Percentiles rank a stretch among this genome's conserved stretches.
These are phyloP conservation scores for Salvelinus alpinus DNA, from an alignment of 2,113 vertebrate species.

Conservation along the genomic window DNA sequence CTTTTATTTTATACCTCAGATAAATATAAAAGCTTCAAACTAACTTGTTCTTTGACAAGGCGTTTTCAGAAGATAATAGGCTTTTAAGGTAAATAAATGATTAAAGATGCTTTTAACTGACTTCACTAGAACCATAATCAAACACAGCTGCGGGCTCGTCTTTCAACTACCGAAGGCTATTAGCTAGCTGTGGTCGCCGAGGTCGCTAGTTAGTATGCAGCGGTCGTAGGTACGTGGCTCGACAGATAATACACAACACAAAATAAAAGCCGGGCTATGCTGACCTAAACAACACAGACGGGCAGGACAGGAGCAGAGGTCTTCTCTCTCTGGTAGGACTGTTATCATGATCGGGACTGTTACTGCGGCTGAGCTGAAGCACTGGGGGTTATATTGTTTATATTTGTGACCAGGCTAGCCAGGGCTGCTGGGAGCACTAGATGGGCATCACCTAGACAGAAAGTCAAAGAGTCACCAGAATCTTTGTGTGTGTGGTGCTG, in stretches of 20 bases:
- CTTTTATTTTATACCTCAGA: slow-evolving; percentile 7
- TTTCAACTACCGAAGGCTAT: slow-evolving; percentile 41
- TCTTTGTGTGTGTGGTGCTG: neutral
- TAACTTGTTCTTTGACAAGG: slow-evolving; percentile 30
- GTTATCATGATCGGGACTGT: neutral
- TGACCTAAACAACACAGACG: too few relatives aligned
- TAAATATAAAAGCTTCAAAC: slow-evolving; percentile 1
- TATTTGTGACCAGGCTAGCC: neutral
- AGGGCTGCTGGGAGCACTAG: neutral
- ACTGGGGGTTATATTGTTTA: neutral
- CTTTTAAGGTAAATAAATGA: slow-evolving; percentile 38
- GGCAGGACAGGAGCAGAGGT: slow-evolving; percentile 20
- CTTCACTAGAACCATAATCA: slow-evolving; percentile 40
- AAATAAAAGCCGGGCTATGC: slow-evolving; percentile 20
- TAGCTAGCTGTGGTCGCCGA: neutral
- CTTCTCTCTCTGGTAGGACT: slow-evolving; percentile 5
- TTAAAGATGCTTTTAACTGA: slow-evolving; percentile 54
- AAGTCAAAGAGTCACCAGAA: neutral
- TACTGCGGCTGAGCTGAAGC: too few relatives aligned
- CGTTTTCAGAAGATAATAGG: slow-evolving; percentile 53
- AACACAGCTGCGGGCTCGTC: slow-evolving; percentile 16
- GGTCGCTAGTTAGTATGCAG: slow-evolving; percentile 46
- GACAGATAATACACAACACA: slow-evolving; percentile 27
- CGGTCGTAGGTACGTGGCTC: slow-evolving; percentile 16
- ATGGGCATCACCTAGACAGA: neutral